Conservation (phyloP, 2,888 invertebrate species). For the Druceiella hillmani region DNA sequence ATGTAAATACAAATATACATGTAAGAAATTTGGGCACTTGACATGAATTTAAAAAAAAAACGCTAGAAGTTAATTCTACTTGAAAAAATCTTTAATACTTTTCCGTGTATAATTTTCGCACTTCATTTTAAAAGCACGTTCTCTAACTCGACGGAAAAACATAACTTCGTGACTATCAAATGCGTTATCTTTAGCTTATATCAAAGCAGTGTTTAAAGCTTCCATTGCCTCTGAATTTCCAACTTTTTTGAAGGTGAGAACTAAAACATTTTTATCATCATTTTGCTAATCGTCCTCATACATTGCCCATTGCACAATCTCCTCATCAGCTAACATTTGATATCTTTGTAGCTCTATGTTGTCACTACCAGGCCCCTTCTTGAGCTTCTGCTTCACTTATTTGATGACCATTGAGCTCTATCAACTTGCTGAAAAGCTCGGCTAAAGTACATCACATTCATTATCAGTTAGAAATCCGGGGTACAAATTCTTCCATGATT, state of each 20-base stretch:
- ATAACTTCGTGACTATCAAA: constrained; percentile 9
- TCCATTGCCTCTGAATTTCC: constrained; percentile 15
- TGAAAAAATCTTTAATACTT: constrained; percentile 8
- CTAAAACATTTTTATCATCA: constrained; percentile 13
- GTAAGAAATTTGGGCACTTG: constrained; percentile 17
- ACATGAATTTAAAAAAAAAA: no score
- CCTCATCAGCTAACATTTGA: no score
- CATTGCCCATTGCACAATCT: constrained; percentile 8
- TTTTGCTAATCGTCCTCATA: constrained; percentile 7
- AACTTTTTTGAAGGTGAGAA: constrained; percentile 9
- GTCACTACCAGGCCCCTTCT: no score
- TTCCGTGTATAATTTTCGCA: constrained; percentile 10
- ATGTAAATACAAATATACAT: constrained; percentile 17
- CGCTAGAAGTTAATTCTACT: constrained; percentile 14
- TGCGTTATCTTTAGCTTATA: constrained; percentile 13
- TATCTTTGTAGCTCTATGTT: no score
- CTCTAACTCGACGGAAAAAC: constrained; percentile 10
- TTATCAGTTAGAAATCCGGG: no score
- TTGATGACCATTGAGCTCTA: no score
- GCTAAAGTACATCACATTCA: no score
- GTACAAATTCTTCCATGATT: no score
- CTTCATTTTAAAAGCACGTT: constrained; percentile 9
- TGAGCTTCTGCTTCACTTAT: no score
- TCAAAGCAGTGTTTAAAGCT: constrained; percentile 15
- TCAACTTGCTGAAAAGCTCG: no score